These are phyloP conservation scores for Chaetogeoica ovagalla DNA, from an alignment of 2,888 invertebrate genomes.

Conservation along the genomic window DNA sequence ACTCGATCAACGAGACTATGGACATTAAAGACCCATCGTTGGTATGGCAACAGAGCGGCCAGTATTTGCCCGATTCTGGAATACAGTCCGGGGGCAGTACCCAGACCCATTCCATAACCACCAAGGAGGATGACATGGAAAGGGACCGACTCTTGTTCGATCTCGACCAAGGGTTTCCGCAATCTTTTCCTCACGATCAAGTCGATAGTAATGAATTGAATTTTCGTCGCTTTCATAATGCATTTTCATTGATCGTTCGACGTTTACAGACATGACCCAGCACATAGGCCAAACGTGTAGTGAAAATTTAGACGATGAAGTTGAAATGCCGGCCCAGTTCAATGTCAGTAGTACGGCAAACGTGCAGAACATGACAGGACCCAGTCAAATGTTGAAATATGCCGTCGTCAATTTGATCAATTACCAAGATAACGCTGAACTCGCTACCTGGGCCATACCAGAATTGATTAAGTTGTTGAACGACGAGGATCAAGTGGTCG, in stretches of 20 bases:
- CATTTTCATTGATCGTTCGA: background rate
- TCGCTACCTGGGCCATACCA: slow-evolving; percentile 94
- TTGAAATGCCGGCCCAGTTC: slow-evolving; percentile 94
- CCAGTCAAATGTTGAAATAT: slow-evolving; percentile 96
- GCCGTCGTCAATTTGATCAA: slow-evolving; percentile 98
- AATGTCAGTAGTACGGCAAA: slow-evolving; percentile 94
- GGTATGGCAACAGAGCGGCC: slow-evolving; percentile 89
- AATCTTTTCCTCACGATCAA: slow-evolving; percentile 91
- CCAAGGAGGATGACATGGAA: slow-evolving; percentile 91
- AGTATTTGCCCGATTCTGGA: slow-evolving; percentile 88
- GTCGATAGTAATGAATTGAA: slow-evolving; percentile 73
- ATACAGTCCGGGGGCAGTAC: slow-evolving; percentile 95
- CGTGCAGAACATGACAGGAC: slow-evolving; percentile 93
- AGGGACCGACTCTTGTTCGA: slow-evolving; percentile 87
- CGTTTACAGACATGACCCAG: slow-evolving; percentile 83
- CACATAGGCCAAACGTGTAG: slow-evolving; percentile 94
- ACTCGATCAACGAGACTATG: slow-evolving; percentile 39
- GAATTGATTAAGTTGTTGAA: slow-evolving; percentile 94
- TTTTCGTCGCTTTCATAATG: background rate
- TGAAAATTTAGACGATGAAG: slow-evolving; percentile 94
- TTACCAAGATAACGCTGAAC: slow-evolving; percentile 96
- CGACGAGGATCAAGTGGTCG: slow-evolving; percentile 95
- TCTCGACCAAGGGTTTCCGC: slow-evolving; percentile 84
- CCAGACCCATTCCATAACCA: slow-evolving; percentile 89
- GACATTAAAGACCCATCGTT: slow-evolving; percentile 76